Base-by-base conservation (phyloP, 37 sponge, comb jelly and placozoan species). In the Oscarella lobularis region DNA sequence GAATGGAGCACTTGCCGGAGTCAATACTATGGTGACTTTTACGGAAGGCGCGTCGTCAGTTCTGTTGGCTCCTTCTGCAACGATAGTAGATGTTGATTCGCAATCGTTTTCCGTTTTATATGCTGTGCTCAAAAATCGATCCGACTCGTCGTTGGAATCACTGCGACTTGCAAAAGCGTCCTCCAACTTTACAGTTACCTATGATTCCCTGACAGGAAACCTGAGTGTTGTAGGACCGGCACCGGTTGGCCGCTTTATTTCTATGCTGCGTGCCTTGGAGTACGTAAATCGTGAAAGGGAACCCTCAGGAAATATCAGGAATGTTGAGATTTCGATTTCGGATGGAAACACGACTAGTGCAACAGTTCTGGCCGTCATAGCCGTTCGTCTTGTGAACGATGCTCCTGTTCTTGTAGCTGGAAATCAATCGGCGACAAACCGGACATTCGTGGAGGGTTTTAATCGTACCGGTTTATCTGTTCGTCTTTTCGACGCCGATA, bases 1-100 rank as follows among this genome's bases (percentile, higher is more conserved):
- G 14, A 48, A 48, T 20, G 60, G 87, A 4, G 78, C 73, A 3
- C 41, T 36, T 20, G 66, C 36, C 9, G 91, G 91, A 30, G n/a
- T 33, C 3, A 29, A 81, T 39, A 48, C 60, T 27, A 20, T 20
- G 20, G 60, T 48, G 14, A 48, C 60, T 27, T 48, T 48, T 48
- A 48, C 60, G 9, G 60, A 48, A 20, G 60, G 60, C 20, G 20
- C 9, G 14, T 27, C 20, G 14, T 48, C 60, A 27, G 9, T 20
- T 48, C 20, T 48, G 20, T 20, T 48, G 9, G 20, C 14, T 48
- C 60, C 60, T 48, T 9, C 9, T 27, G 60, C 60, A 27, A 48
- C 20, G 14, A 48, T 48, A 48, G 14, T 27, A 48, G 60, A 48
- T 20, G 60, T 48, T 48, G 60, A 48, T 48, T 48, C 60, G 9